Conservation (phyloP, 2,113 vertebrate species). For the Centropus unirufus region DNA sequence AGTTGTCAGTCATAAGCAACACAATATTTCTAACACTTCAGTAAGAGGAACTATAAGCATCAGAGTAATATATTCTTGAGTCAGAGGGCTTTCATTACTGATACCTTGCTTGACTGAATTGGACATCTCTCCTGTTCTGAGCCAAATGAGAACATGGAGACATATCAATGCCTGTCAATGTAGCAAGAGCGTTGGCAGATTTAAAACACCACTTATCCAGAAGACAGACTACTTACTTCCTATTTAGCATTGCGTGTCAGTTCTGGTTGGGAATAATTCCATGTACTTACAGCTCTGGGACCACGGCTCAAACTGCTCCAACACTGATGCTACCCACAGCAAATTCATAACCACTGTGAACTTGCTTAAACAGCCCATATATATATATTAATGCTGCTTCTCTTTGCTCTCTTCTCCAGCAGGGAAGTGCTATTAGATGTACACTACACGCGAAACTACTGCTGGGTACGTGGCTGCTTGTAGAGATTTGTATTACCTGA, state of each 20-base stretch:
- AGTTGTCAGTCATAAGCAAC: neutral
- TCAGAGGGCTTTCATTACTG: neutral
- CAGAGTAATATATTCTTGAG: neutral
- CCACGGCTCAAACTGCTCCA: neutral
- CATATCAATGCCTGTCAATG: neutral
- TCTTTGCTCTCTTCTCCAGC: neutral
- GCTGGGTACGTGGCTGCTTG: neutral
- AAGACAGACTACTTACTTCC: neutral
- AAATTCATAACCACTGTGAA: neutral
- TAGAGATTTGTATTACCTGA: neutral
- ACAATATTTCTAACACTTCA: neutral
- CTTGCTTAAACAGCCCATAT: neutral
- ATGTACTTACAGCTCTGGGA: neutral
- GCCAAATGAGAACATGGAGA: neutral
- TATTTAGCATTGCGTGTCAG: neutral
- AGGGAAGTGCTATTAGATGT: neutral
- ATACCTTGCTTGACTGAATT: neutral
- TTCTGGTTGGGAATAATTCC: neutral
- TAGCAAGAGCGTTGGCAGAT: neutral
- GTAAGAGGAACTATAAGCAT: neutral
- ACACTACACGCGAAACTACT: neutral
- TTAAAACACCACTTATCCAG: neutral
- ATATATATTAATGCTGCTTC: neutral
- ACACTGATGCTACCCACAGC: neutral
- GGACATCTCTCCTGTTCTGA: neutral